phyloP scores from a whole-genome alignment of 1,140 invertebrate species.

The Acromyrmex echinatior region DNA sequence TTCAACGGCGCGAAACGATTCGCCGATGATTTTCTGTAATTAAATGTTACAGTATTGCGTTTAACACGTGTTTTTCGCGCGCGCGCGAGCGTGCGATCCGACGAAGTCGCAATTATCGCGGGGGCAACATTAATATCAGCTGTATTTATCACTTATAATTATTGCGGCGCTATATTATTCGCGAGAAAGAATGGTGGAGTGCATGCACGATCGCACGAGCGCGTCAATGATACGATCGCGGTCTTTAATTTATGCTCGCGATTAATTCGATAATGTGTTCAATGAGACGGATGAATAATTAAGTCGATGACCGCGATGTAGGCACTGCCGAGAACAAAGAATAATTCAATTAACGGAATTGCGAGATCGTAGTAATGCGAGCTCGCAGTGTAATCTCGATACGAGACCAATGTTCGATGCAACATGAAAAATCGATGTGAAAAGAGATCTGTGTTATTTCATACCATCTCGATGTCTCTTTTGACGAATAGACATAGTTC shows the following conservation, averaged over 20 bases:
- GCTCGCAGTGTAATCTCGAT: constrained; percentile 6
- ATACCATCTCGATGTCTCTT: background rate
- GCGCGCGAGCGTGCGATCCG: background rate
- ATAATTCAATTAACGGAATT: constrained; percentile 49
- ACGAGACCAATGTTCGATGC: background rate
- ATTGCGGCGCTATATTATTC: constrained; percentile 51
- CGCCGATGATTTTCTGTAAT: constrained; percentile 70
- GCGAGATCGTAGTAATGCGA: background rate
- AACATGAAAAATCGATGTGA: background rate
- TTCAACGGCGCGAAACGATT: constrained; percentile 67
- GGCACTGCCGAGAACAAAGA: constrained; percentile 1
- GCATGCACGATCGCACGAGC: background rate
- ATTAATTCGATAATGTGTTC: constrained; percentile 59
- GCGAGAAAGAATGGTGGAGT: constrained; percentile 41
- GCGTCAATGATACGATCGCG: constrained; percentile 30
- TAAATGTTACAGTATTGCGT: constrained; percentile 63
- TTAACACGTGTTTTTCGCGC: constrained; percentile 70
- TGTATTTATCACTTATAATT: constrained; percentile 64
- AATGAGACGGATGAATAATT: constrained; percentile 51
- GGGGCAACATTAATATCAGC: constrained; percentile 55
- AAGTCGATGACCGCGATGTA: background rate
- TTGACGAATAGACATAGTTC: background rate
- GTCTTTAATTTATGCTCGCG: constrained; percentile 46
- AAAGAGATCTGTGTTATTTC: background rate
- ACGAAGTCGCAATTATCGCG: constrained; percentile 63